Base-by-base conservation (phyloP, 2,797 vertebrate genomes). In the Fistularia commersonii region DNA sequence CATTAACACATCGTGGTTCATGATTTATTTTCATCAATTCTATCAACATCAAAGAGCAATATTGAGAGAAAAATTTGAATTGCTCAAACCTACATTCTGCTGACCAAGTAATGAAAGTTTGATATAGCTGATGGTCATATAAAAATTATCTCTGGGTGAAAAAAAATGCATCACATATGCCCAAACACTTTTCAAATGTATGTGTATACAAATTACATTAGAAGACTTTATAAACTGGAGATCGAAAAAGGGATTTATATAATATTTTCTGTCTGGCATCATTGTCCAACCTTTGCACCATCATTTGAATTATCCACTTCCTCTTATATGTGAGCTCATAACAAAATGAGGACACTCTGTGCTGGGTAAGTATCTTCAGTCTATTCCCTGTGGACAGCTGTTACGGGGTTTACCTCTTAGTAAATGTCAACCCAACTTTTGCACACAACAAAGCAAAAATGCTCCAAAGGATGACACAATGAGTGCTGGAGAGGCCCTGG, bases 251-350 rank as follows among this genome's bases (percentile, higher is more conserved):
- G 54, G 57, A 61, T 40, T 64, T 41, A 33, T 53, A 45, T 64
- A 14, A 72, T 62, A 62, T 79, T 65, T 65, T 61, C 40, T 41
- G 10, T n/a, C 11, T 45, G 51, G 56, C 32, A 14, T 48, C 39
- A 47, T 31, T 36, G 48, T 71, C 55, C 64, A 51, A 78, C 74
- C 72, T 74, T 84, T 86, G 78, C 37, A 65, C 78, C 39, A 3
- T 67, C 41, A 50, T 51, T 63, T 57, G 53, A 23, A 48, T 73
- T 69, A 70, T 75, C 64, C 56, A 53, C 70, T 77, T 79, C 71
- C 71, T 76, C 68, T 65, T 70, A 12, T 35, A 44, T 43, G 49
- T 51, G 41, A 49, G 23, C 43, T 23, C 34, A 7, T 8, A 53
- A 11, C 51, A 52, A 72, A 59, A 52, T 4, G 42, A 75, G 60